These are phyloP conservation scores for Ginglymostoma cirratum DNA, from an alignment of 2,113 vertebrate genomes.

Conservation along the genomic window DNA sequence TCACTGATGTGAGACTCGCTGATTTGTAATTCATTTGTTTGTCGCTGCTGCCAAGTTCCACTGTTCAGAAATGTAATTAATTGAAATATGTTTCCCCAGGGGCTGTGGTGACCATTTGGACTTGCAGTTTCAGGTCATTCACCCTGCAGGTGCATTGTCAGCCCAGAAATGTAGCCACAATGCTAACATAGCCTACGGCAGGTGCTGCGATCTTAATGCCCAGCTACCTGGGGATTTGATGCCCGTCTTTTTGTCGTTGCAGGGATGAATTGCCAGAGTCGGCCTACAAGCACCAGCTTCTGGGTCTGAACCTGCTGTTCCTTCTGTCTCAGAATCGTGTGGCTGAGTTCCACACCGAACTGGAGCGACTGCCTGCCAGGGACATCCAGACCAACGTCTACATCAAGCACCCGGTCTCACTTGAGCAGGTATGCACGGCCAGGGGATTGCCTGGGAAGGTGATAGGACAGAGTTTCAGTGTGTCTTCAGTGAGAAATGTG, in stretches of 20 bases:
- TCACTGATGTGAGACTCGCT: no score
- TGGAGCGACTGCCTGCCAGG: conserved; percentile 79
- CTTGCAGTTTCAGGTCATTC: no score
- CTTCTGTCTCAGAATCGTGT: conserved; percentile 91
- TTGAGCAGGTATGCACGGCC: conserved; percentile 56
- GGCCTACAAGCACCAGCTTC: conserved; percentile 81
- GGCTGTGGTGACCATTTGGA: no score
- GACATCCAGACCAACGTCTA: conserved; percentile 89
- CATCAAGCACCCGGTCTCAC: conserved; percentile 88
- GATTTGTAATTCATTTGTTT: no score
- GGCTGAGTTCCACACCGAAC: conserved; percentile 90
- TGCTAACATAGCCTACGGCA: no score
- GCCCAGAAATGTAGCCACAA: no score
- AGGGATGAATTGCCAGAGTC: conserved; percentile 83
- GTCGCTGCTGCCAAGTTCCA: no score
- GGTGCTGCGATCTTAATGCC: neutral
- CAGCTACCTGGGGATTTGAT: neutral
- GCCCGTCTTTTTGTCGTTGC: neutral
- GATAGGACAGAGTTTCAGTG: no score
- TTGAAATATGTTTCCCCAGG: no score
- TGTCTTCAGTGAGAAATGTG: no score
- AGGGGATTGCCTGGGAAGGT: neutral
- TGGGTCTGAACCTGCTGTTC: conserved; percentile 88
- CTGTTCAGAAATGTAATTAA: no score
- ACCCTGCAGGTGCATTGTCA: no score